These are phyloP conservation scores for Thecocarcelia acutangulata DNA, from an alignment of 2,888 invertebrate genomes.

Conservation along the genomic window DNA sequence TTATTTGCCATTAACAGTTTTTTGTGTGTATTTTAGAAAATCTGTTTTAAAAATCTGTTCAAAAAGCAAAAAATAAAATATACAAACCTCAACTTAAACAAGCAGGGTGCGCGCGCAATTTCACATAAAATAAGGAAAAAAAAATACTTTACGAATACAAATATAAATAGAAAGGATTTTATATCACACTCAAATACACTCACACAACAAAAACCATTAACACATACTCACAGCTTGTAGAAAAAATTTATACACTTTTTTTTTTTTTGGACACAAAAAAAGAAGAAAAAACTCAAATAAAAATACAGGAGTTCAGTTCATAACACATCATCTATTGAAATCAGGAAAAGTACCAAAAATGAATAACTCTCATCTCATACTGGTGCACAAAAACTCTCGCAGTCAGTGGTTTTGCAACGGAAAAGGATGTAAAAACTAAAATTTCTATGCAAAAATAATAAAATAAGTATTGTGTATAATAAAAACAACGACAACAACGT, in stretches of 20 bases:
- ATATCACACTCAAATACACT: neutral
- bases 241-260: conserved; percentile 49
- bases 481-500: conserved; percentile 43
- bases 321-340: conserved; percentile 63
- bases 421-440: conserved; percentile 67
- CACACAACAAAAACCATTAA: conserved; percentile 33
- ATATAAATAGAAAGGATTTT: conserved; percentile 1
- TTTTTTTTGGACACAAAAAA: neutral
- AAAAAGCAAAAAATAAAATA: conserved; percentile 38
- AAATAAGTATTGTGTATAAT: conserved; percentile 36
- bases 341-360: conserved; percentile 50
- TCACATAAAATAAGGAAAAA: conserved; percentile 22
- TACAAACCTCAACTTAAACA: conserved; percentile 39
- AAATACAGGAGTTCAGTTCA: conserved; percentile 58
- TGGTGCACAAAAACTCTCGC: conserved; percentile 16
- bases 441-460: conserved; percentile 48
- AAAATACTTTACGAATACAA: neutral
- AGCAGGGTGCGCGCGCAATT: conserved; percentile 67
- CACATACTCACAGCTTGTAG: conserved; percentile 36
- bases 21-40: conserved; percentile 60
- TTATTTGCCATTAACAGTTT: conserved; percentile 50
- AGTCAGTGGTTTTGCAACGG: conserved; percentile 66
- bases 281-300: neutral
- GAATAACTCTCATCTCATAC: conserved; percentile 43
- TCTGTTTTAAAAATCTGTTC: conserved; percentile 42